Base-by-base conservation (phyloP, 1,140 invertebrate species). In the Aphelinus certus region DNA sequence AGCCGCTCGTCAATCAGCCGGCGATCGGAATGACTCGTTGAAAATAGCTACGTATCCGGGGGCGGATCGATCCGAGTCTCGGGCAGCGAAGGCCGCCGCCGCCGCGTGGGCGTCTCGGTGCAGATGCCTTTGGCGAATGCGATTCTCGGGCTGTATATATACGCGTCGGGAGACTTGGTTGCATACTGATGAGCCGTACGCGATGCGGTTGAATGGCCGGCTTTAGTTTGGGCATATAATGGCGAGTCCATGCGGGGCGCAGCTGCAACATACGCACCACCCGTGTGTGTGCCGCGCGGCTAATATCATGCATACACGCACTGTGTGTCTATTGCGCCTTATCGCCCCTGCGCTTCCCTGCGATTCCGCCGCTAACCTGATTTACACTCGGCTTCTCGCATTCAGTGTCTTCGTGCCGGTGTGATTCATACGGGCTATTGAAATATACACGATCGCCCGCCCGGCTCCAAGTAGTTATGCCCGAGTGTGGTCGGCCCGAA, bases 151-250 rank as follows among this genome's bases (percentile, higher is more conserved):
- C 56, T n/a, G 56, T 57, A n/a, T 10, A 61, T 45, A 7, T 7
- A 9, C 42, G n/a, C 60, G 49, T 48, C 43, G 51, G 60, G 26
- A 26, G 26, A 26, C 26, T 26, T 79, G 71, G 82, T 85, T 81
- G 84, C 85, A 85, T 85, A 83, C 84, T 85, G 85, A 86, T 86
- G 80, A 83, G 81, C 81, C 82, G n/a, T 10, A 81, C 79, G 77
- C 79, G 79, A 83, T 83, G 79, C 80, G 26, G 26, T 78, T 82
- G 82, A 84, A 83, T 83, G 81, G 79, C 79, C 80, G 80, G 83
- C 81, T 85, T 85, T 83, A 85, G 83, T 85, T 84, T 84, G 76
- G 79, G 79, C 83, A 85, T 85, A 26, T 26, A 87, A 87, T 85
- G 80, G 84, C 82, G 74, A 85, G 83, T 86, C 84, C 85, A 85